These are phyloP conservation scores for Spea multiplicata DNA, from an alignment of 2,113 vertebrate species.

Conservation along the genomic window DNA sequence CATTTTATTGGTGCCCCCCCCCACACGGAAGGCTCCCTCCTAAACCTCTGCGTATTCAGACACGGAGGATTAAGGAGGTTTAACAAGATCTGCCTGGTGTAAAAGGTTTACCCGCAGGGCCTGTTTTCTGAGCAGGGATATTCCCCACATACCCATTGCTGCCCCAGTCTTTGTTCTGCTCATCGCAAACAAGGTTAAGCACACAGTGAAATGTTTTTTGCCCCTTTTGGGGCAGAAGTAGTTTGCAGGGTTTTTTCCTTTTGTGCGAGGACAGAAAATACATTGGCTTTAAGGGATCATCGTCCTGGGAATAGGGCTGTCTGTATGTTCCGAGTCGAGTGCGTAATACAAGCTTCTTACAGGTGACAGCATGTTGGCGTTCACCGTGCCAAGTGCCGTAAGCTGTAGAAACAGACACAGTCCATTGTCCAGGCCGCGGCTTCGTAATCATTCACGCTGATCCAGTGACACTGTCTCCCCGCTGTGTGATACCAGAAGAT, in stretches of 20 bases:
- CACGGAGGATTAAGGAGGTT: conserved; percentile 38
- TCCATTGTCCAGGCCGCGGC: not conserved
- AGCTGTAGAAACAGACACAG: not conserved
- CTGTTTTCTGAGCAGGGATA: conserved; percentile 37
- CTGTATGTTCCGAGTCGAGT: not conserved
- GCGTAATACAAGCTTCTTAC: not conserved
- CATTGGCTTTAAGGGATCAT: no score
- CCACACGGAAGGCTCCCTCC: conserved; percentile 15
- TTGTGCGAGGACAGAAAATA: no score
- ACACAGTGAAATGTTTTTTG: no score
- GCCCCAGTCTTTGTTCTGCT: no score
- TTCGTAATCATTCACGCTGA: not conserved
- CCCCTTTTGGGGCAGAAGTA: no score
- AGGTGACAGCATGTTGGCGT: not conserved
- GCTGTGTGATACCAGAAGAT: no score
- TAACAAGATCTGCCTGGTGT: conserved; percentile 43
- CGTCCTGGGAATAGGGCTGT: not conserved
- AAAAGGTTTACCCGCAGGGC: conserved; percentile 38
- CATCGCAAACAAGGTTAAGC: no score
- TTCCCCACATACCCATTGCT: not conserved
- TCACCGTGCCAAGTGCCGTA: not conserved
- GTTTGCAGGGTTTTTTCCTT: no score
- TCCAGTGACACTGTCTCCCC: not conserved
- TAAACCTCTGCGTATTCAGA: conserved; percentile 30
- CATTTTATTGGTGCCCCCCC: conserved; percentile 19